phyloP scores from a whole-genome alignment of 2,113 vertebrate species.

The Platanista minor region DNA sequence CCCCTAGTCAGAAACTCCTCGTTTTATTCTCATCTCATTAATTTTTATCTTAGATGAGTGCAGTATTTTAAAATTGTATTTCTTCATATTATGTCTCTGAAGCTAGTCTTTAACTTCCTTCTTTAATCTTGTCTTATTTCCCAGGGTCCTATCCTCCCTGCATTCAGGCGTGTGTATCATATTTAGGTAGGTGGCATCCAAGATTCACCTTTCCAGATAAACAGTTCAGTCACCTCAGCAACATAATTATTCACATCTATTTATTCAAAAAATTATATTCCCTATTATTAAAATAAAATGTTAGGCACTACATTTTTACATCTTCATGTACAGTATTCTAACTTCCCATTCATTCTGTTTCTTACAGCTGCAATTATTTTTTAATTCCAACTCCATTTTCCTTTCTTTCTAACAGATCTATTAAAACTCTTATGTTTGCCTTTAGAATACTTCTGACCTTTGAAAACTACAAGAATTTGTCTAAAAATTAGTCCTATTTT shows the following conservation, averaged over 20 bases:
- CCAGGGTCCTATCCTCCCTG: slow-evolving; percentile 72
- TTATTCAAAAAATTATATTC: slow-evolving; percentile 7
- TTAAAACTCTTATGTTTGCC: slow-evolving; percentile 15
- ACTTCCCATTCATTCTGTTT: slow-evolving; percentile 53
- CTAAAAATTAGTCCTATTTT: slow-evolving; percentile 22
- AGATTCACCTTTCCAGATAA: slow-evolving; percentile 63
- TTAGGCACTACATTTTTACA: slow-evolving; percentile 22
- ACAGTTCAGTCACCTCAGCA: slow-evolving; percentile 49
- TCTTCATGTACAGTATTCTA: slow-evolving; percentile 28
- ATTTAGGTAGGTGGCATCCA: slow-evolving; percentile 70
- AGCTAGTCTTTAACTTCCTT: slow-evolving; percentile 63
- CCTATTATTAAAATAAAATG: neutral
- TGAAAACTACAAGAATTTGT: neutral
- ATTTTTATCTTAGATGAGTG: slow-evolving; percentile 28
- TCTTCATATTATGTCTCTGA: slow-evolving; percentile 57
- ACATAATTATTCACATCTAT: slow-evolving; percentile 40
- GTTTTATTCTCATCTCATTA: slow-evolving; percentile 48
- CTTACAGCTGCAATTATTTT: neutral
- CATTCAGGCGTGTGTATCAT: slow-evolving; percentile 71
- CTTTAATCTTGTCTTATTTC: slow-evolving; percentile 74
- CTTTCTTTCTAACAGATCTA: slow-evolving; percentile 30
- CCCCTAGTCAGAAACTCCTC: neutral
- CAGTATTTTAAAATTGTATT: slow-evolving; percentile 49
- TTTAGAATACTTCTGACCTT: neutral
- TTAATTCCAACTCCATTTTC: slow-evolving; percentile 20